Evolutionary conservation across 2,797 vertebrate genomes (phyloP), one percentile per base, ranked within the genome.

Genomic region (Mallotus villosus): DNA sequence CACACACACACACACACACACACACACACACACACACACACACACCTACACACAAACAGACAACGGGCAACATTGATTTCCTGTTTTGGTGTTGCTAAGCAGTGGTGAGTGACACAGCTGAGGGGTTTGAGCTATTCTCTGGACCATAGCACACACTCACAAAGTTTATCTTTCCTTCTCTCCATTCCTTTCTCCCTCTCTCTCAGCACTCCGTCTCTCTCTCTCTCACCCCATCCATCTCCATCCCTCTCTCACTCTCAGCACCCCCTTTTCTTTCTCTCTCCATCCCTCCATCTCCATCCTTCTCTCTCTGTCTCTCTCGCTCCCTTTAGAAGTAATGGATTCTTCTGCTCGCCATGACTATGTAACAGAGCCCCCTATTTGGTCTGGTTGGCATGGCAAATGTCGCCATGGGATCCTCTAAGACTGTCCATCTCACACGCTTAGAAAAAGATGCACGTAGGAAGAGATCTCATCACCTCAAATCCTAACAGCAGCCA

Each of bases 51-150:
- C 63, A 70, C 69, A 74, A 19, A 70, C 70, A 68, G 70, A 16
- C 70, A 68, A 77, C n/a, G 64, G 75, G 81, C 83, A 82, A 84
- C 87, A 90, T 83, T 80, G 87, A 90, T 89, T 88, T 90, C 84
- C 86, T 90, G 83, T 87, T 88, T 88, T 87, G 85, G 77, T 82
- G 81, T 85, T 78, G 61, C 79, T 82, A 84, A 85, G 82, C 83
- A 80, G 67, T 32, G 25, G 76, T 78, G 83, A 81, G 77, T 76
- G 80, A 76, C 82, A 84, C 83, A 80, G 84, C 79, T 77, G 86
- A 86, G 77, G 58, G 81, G 79, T 65, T 79, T 32, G 29, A 81
- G 59, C 72, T 72, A 65, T 65, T 88, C 83, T 79, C 83, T 75
- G 79, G 74, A 83, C 74, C 79, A 69, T 76, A 79, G 64, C 58